Evolutionary conservation across 2,888 invertebrate species (phyloP), one percentile per base, ranked within the genome.

Genomic region (Graphium colonna): DNA sequence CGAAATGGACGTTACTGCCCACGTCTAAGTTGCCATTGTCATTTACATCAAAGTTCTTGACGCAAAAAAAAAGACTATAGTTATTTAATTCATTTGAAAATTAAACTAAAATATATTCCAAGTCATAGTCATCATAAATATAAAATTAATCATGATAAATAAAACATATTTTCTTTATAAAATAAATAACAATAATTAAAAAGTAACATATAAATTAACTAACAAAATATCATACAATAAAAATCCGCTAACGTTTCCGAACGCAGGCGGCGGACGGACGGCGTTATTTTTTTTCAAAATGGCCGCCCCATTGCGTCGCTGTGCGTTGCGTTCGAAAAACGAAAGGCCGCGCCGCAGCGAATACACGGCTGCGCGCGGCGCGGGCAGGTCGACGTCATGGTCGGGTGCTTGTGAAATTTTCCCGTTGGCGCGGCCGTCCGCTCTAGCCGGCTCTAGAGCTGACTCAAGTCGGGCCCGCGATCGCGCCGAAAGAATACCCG

Each of bases 361-460:
- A 53, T 53, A 64, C 62, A 64, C 60, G 61, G 61, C 59, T 60
- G 53, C 58, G 61, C 58, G 63, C 58, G 52, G 58, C 57, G 60
- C 63, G 65, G 61, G n/a, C 60, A 64, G 62, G 59, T 63, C 65
- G 62, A 66, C 69, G 75, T 73, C 75, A 79, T 68, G 79, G 73
- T 66, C 71, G 73, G 78, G 65, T 73, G 78, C 71, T 70, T 74
- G 73, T 66, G 75, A 77, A 74, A 77, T 74, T 75, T 70, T 68
- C 68, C 69, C 70, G 69, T 69, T 67, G 63, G 59, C 60, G 44
- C 57, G 51, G 38, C 56, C 49, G 50, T 58, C 55, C 31, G 49
- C 55, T 57, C 57, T 52, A 62, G 53, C 61, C 56, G 59, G 56
- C 63, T 60, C 58, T 57, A 60, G 58, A 58, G 56, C 52, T 52